A percentile compares a stretch with the other conserved stretches of the same genome.
Conservation (phyloP, 2,113 vertebrate genomes). For the human region DNA sequence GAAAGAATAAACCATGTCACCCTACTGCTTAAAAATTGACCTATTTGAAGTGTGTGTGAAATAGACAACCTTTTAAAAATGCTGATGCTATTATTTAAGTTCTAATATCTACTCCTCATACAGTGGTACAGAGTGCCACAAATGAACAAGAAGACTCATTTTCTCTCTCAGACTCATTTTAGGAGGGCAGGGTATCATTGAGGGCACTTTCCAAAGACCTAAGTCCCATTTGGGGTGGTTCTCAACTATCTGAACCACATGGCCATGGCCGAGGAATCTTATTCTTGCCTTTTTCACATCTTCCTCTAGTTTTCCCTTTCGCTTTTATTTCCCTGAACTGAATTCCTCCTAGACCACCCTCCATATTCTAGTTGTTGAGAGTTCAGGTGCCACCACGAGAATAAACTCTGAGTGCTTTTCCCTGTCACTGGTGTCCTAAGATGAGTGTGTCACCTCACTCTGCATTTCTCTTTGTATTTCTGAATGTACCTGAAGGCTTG, state of each 20-base stretch:
- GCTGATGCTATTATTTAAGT: not conserved
- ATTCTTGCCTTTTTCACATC: not conserved
- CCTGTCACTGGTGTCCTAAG: not conserved
- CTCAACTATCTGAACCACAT: not conserved
- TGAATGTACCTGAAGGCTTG: not conserved
- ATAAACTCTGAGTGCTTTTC: not conserved
- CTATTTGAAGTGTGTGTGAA: constrained; percentile 40
- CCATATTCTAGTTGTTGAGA: not conserved
- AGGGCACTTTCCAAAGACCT: not conserved
- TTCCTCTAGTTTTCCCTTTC: not conserved
- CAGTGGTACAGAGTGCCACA: not conserved
- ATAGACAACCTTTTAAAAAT: constrained; percentile 38
- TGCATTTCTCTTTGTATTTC: not conserved
- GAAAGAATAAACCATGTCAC: not conserved
- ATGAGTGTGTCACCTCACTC: not conserved
- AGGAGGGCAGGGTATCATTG: not conserved
- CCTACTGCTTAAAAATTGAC: constrained; percentile 6
- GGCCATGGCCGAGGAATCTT: not conserved
- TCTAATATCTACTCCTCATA: not conserved
- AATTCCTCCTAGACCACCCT: not conserved
- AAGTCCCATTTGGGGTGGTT: not conserved
- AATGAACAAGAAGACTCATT: not conserved
- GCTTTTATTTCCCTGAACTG: not conserved
- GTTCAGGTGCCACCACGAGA: not conserved
- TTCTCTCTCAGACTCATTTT: not conserved